Evolutionary conservation across 1,140 invertebrate genomes (phyloP), one percentile per base, ranked within the genome.

Genomic region (Scaptomyza hsui): DNA sequence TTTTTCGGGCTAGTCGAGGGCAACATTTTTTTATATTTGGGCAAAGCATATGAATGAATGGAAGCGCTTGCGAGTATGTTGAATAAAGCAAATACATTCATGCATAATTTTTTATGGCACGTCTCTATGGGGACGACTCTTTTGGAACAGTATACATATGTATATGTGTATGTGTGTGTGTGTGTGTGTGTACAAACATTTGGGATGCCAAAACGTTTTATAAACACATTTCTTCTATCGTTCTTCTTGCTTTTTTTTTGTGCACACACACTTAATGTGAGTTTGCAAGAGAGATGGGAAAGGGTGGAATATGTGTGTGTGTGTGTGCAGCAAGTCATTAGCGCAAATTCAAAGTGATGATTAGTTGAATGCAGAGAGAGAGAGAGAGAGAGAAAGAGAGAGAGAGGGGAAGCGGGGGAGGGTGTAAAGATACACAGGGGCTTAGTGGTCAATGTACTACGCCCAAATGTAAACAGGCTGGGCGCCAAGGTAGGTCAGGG

Each of bases 181-280:
- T 29, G 6, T 29, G 9, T 76, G 13, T 29, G 29, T 48, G 48
- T 64, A 60, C 26, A 29, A 29, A 29, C 81, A 76, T 86, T 85
- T 85, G 77, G 77, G 81, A 77, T 86, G 74, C 77, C 82, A 81
- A 85, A 85, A 88, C 81, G 81, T 85, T 85, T 85, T 85, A 83
- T 83, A 65, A 85, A 86, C 77, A 81, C 77, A 70, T 67, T 71
- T 71, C 39, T 51, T 32, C 15, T 51, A 39, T 47, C 44, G 42
- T 41, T 13, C 24, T 48, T 26, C 4, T 39, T 64, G 21, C 47
- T 59, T 57, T 45, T 47, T 42, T 67, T 39, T 60, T 60, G 37
- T 79, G 29, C 48, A 7, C 13, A 7, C 13, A 48, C 80, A 76
- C 64, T 86, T 77, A 81, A 77, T 71, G 70, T 47, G 47, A 52